A percentile compares a stretch with the other conserved stretches of the same genome.
phyloP scores from a whole-genome alignment of 2,797 vertebrate genomes.

The Coranthus polyacanthus region DNA sequence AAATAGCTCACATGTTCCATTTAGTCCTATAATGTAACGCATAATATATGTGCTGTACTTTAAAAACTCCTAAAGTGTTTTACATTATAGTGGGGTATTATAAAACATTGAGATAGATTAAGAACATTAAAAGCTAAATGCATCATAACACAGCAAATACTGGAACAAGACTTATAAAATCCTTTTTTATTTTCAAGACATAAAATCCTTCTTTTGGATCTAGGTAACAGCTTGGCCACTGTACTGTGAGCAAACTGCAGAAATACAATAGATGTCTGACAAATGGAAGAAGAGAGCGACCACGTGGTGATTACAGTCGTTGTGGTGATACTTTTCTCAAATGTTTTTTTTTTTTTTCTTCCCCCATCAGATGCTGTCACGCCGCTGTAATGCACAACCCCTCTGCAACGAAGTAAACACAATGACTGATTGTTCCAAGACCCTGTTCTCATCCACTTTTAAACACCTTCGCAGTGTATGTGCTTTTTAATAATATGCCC shows the following conservation, averaged over 20 bases:
- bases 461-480: no score
- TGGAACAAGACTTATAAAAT: not conserved
- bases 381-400: no score
- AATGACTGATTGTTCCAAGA: no score
- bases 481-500: no score
- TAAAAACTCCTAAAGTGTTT: constrained; percentile 4
- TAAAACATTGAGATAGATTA: constrained; percentile 17
- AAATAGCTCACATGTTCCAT: constrained; percentile 17
- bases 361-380: no score
- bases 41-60: constrained; percentile 3
- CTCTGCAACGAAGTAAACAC: no score
- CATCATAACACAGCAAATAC: not conserved
- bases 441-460: no score
- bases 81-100: constrained; percentile 1
- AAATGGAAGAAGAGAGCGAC: not conserved
- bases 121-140: constrained; percentile 15
- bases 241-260: not conserved
- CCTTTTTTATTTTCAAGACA: not conserved
- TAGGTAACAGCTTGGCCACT: not conserved
- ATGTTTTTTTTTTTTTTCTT: no score
- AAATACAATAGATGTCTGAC: not conserved
- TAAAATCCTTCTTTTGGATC: not conserved
- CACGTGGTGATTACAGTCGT: not conserved
- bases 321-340: not conserved
- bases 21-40: constrained; percentile 26